Evolutionary conservation across 2,888 invertebrate species (phyloP), one percentile per base, ranked within the genome.

Genomic region (Leptopilina drosophilae): DNA sequence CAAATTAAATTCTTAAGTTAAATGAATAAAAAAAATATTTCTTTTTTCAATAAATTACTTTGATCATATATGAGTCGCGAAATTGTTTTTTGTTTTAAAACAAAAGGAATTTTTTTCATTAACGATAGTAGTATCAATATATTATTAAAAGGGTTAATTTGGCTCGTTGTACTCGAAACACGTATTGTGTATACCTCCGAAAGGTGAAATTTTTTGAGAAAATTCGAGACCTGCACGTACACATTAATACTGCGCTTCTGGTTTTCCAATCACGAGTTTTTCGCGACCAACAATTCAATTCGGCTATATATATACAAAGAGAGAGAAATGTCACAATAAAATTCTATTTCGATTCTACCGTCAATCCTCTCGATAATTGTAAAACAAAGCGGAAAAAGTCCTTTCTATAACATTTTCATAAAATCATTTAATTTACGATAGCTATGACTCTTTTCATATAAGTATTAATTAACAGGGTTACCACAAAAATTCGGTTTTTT

Each of bases 241-340:
- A 40, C 65, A 77, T 77, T 77, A 77, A 77, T 69, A 77, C 62
- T 59, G 59, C 56, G 77, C 67, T 66, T 40, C 59, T 77, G 56
- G 77, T 67, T 77, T 77, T 77, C 67, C 77, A 67, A 77, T 77
- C 77, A 77, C 77, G 67, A 66, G 56, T 67, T 73, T 42, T 53
- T 53, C 62, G 20, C 69, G 49, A 6, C 53, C 65, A 66, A 64
- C 78, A 78, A 64, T 78, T 65, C 76, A 78, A 78, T 78, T 78
- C 65, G 66, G 56, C 78, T 40, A 15, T 42, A 65, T 7, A 49
- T 2, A 49, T 11, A 76, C n/a, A 78, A 65, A 78, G 12, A 49
- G 12, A 49, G 49, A 76, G 26, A 78, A 78, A 78, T 65, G 66
- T 78, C 78, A 56, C 56, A 56, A 64, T 64, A 76, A 73, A 73